Percentiles rank a stretch among this genome's conserved stretches.
Conservation (phyloP, 2,113 vertebrate genomes). For the Ochotona curzoniae region DNA sequence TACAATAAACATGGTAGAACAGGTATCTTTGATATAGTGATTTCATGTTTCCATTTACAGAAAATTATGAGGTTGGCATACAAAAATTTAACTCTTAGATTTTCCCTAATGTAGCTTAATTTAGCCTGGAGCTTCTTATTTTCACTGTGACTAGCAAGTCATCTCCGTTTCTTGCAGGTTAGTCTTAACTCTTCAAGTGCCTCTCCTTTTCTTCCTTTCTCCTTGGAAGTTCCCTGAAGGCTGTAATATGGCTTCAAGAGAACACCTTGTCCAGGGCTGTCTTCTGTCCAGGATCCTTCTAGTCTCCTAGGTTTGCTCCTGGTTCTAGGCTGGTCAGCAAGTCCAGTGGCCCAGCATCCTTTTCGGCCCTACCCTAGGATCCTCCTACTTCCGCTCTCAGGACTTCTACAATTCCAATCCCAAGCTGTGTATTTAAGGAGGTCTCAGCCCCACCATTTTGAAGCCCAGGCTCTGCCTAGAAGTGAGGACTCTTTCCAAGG, state of each 20-base stretch:
- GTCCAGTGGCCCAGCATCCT: rapidly evolving
- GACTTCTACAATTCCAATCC: neutral
- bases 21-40: too few relatives aligned
- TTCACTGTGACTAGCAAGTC: neutral
- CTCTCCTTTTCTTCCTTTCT: neutral
- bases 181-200: neutral
- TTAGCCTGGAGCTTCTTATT: neutral
- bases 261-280: neutral
- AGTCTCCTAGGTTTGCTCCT: neutral
- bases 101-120: neutral
- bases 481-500: neutral
- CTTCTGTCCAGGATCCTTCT: neutral
- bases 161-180: neutral
- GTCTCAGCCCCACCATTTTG: neutral
- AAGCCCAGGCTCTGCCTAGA: neutral
- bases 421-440: neutral
- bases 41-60: neutral
- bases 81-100: neutral
- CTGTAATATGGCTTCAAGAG: neutral
- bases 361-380: neutral
- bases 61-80: neutral
- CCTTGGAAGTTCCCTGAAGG: neutral
- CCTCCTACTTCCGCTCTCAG: neutral
- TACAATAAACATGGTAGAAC: too few relatives aligned
- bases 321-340: neutral